A percentile compares a stretch with the other conserved stretches of the same genome.
These are phyloP conservation scores for Trachelus iudaicus DNA, from an alignment of 2,888 invertebrate genomes.

Conservation along the genomic window DNA sequence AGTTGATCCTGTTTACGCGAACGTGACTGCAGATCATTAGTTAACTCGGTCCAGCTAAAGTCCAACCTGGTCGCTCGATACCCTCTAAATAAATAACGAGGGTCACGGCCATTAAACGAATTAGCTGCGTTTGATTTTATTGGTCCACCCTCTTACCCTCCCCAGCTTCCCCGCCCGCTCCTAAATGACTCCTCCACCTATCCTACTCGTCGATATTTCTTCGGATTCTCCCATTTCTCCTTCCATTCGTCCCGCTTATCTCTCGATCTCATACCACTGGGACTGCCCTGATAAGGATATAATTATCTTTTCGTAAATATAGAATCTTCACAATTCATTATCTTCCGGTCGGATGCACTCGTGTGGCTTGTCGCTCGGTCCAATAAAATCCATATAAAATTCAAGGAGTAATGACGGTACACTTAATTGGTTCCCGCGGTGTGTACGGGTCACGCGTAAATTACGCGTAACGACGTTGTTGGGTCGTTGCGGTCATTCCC, in stretches of 20 bases:
- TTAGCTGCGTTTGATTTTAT: slow-evolving; percentile 58
- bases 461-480: not conserved
- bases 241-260: not conserved
- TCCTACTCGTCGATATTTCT: not conserved
- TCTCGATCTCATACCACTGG: not conserved
- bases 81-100: slow-evolving; percentile 55
- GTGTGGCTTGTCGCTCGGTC: not conserved
- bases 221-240: not conserved
- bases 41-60: slow-evolving; percentile 32
- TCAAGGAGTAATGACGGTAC: not conserved
- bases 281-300: not conserved
- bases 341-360: not conserved
- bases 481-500: not conserved
- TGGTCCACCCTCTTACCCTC: slow-evolving; percentile 28
- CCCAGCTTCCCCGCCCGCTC: not conserved
- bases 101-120: slow-evolving; percentile 56
- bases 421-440: not conserved
- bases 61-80: slow-evolving; percentile 38
- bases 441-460: not conserved
- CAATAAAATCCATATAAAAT: not conserved
- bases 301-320: not conserved
- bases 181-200: not conserved
- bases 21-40: slow-evolving; percentile 54
- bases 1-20: slow-evolving; percentile 56
- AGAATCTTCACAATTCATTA: not conserved